These are phyloP conservation scores for Capricornis sumatraensis DNA, from an alignment of 2,113 vertebrate species.

Conservation along the genomic window DNA sequence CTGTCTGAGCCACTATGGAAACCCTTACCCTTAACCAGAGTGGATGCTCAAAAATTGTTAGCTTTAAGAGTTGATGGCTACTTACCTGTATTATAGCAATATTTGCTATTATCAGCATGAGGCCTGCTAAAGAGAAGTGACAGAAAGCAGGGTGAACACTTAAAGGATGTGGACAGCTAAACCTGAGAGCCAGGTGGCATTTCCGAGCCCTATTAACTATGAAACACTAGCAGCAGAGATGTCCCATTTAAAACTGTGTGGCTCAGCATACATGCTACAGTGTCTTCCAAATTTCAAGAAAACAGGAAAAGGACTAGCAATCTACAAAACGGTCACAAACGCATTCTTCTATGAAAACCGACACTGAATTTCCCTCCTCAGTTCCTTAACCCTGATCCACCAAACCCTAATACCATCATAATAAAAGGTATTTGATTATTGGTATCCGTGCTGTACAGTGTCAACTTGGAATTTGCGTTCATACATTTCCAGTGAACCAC, in stretches of 20 bases:
- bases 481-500: background rate
- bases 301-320: background rate
- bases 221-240: background rate
- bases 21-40: background rate
- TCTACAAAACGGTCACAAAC: background rate
- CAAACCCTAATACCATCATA: background rate
- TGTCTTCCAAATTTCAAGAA: constrained; percentile 11
- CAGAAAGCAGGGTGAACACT: background rate
- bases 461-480: constrained; percentile 30
- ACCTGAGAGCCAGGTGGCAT: background rate
- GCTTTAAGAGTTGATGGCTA: background rate
- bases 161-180: background rate
- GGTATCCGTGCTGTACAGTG: background rate
- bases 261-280: background rate
- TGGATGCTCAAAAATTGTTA: background rate
- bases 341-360: background rate
- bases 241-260: background rate
- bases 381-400: background rate
- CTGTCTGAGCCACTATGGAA: background rate
- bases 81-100: background rate
- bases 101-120: background rate
- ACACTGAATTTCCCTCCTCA: background rate
- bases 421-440: background rate
- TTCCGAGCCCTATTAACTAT: background rate
- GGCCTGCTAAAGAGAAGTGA: background rate